phyloP scores from a whole-genome alignment of 2,888 invertebrate species.

The Sussaba pulchella region DNA sequence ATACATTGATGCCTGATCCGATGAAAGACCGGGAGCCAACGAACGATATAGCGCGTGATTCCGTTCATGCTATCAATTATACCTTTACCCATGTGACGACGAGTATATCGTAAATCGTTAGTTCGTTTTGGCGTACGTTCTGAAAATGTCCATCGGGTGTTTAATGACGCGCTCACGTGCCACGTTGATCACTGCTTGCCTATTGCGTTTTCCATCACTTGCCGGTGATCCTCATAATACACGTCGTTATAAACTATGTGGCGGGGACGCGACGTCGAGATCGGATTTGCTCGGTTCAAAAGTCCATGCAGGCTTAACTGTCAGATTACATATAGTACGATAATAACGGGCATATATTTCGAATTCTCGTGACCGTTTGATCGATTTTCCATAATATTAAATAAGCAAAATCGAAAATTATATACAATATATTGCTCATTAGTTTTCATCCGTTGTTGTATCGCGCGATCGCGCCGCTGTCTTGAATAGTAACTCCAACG shows the following conservation, averaged over 20 bases:
- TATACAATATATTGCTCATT: neutral
- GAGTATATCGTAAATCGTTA: neutral
- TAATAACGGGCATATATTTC: neutral
- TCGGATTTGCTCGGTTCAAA: slow-evolving; percentile 23
- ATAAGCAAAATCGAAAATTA: neutral
- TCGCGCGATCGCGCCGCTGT: neutral
- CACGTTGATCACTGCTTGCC: slow-evolving; percentile 23
- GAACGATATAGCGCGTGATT: neutral
- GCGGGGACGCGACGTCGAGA: slow-evolving; percentile 2
- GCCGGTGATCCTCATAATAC: slow-evolving; percentile 43
- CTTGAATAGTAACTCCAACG: neutral
- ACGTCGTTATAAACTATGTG: slow-evolving; percentile 42
- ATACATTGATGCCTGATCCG: neutral
- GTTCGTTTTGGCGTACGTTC: neutral
- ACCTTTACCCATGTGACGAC: neutral
- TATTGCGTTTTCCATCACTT: slow-evolving; percentile 39
- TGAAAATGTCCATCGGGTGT: slow-evolving; percentile 28
- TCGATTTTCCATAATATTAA: neutral
- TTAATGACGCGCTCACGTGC: slow-evolving; percentile 33
- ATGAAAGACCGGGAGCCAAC: too few species aligned
- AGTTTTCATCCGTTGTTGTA: neutral
- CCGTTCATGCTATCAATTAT: neutral
- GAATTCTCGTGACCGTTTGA: neutral
- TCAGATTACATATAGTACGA: neutral
- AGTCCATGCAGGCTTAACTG: neutral